Conservation (phyloP, 1,140 invertebrate genomes). For the Trialeurodes vaporariorum region DNA sequence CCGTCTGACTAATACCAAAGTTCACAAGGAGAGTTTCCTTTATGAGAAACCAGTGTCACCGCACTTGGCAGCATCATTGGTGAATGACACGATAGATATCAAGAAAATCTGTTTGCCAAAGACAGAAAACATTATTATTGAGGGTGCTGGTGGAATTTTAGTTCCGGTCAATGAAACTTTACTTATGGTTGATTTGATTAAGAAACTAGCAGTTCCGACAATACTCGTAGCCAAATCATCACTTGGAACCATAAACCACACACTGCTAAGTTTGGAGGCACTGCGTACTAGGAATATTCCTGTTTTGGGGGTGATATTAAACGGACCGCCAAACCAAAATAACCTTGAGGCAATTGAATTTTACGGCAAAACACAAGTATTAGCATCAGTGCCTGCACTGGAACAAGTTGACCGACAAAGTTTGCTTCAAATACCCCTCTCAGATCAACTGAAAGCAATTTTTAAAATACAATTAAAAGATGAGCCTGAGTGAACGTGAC, state of each 20-base stretch:
- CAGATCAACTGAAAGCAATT: not conserved
- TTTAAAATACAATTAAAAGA: not conserved
- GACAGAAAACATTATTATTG: constrained; percentile 1
- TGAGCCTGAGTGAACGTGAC: not conserved
- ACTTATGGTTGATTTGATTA: constrained; percentile 8
- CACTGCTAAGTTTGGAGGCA: constrained; percentile 4
- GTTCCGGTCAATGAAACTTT: constrained; percentile 2
- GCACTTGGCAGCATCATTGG: constrained; percentile 6
- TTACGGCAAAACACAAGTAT: not conserved
- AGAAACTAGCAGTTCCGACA: constrained; percentile 3
- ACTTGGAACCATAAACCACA: constrained; percentile 15
- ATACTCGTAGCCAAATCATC: constrained; percentile 7
- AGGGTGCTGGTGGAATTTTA: constrained; percentile 12
- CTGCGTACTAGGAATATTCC: not conserved
- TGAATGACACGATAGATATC: constrained; percentile 1
- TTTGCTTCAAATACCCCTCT: not conserved
- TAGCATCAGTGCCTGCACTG: not conserved
- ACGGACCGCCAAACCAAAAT: not conserved
- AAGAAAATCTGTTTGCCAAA: not conserved
- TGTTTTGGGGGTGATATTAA: not conserved
- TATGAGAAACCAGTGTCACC: constrained; percentile 6
- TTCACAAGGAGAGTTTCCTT: not conserved
- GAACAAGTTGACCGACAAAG: not conserved
- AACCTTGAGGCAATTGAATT: not conserved
- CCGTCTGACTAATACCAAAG: not conserved